Evolutionary conservation across 1,140 invertebrate genomes (phyloP), one percentile per base, ranked within the genome.

Genomic region (Danaus plexippus): DNA sequence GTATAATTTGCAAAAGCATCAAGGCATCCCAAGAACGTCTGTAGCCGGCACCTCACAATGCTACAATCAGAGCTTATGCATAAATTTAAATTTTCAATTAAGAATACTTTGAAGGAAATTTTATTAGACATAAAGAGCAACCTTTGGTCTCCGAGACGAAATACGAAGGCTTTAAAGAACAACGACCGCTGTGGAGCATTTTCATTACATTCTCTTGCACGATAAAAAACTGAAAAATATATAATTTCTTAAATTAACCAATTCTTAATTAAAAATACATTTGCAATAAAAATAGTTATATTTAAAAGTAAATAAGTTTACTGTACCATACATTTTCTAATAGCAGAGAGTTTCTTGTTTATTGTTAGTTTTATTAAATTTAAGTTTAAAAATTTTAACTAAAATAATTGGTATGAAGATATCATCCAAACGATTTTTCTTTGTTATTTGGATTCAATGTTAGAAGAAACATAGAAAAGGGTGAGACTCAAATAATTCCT

Each of bases 71-170:
- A 82, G 75, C 81, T 86, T 86, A 86, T 86, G 83, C 80, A 86
- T 86, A 85, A 86, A 86, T 86, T 86, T 86, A 75, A 86, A 86
- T 86, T 86, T 86, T 86, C 80, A 86, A 86, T 86, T 86, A 86
- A 81, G 76, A 76, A 80, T 79, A 85, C 83, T 82, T 82, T 82
- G 79, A 80, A 85, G 82, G 80, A 84, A 84, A 86, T 83, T 84
- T 84, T 86, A 84, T 86, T 84, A 83, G 78, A 83, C 74, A 78
- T 82, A 81, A 84, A 84, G 80, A 74, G 79, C 79, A 84, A 84
- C 83, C 79, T 86, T 86, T 86, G 83, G 83, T 83, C 79, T 83
- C 73, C 72, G 73, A 80, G 77, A 82, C 79, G 76, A 84, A 82
- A 82, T 81, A 80, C 79, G 71, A 61, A 64, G 63, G 70, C 80